phyloP scores from a whole-genome alignment of 2,888 invertebrate species.

The Dryobotodes eremita region DNA sequence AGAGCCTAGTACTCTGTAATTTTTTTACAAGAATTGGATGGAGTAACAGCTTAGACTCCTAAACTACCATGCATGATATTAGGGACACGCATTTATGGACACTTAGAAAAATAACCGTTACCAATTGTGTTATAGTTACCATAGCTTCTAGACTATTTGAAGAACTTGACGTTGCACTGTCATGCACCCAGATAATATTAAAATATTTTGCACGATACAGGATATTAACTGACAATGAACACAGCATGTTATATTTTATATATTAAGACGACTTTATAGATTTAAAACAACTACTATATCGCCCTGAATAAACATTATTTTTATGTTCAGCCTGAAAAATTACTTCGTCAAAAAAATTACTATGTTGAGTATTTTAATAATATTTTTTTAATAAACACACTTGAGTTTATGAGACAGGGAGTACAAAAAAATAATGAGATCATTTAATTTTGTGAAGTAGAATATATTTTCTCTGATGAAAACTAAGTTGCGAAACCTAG shows the following conservation, averaged over 20 bases:
- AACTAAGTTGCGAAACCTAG: neutral
- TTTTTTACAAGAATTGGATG: conserved; percentile 33
- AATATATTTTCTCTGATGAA: neutral
- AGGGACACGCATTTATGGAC: conserved; percentile 53
- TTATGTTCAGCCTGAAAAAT: neutral
- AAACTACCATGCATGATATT: conserved; percentile 50
- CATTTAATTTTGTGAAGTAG: neutral
- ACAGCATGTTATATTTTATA: conserved; percentile 59
- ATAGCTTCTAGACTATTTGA: conserved; percentile 28
- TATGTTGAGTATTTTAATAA: neutral
- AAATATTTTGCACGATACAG: conserved; percentile 60
- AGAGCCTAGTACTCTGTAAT: conserved; percentile 47
- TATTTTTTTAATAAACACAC: neutral
- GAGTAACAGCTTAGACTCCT: conserved; percentile 38
- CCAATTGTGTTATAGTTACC: conserved; percentile 25
- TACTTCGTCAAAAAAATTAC: neutral
- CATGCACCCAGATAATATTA: conserved; percentile 13
- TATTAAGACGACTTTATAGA: conserved; percentile 35
- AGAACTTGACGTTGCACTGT: conserved; percentile 22
- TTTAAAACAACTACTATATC: conserved; percentile 56
- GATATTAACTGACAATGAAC: conserved; percentile 54
- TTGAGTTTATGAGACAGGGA: neutral
- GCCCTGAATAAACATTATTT: conserved; percentile 34
- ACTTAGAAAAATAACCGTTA: conserved; percentile 52
- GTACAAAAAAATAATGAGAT: neutral